Evolutionary conservation across 1,140 invertebrate genomes (phyloP).

Genomic region (Zaprionus lachaisei): DNA sequence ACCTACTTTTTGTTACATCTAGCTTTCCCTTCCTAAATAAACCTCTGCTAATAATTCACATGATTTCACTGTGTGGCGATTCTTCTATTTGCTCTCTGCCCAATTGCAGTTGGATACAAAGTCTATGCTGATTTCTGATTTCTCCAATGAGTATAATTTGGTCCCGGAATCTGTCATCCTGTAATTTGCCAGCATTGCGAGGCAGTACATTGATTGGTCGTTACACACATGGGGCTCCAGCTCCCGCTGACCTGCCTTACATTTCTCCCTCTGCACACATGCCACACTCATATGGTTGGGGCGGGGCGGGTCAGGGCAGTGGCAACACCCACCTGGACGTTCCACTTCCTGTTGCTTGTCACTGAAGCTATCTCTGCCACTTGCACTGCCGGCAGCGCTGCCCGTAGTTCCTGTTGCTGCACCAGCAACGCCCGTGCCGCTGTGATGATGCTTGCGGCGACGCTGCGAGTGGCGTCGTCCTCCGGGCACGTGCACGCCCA

Average conservation of each 20-base stretch:
- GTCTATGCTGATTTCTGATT: constrained; percentile 13
- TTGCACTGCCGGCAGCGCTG: constrained; percentile 39
- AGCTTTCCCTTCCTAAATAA: not conserved
- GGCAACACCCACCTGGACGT: constrained; percentile 72
- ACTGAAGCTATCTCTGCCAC: constrained; percentile 63
- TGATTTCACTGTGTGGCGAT: not conserved
- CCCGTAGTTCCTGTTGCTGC: constrained; percentile 40
- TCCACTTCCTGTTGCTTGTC: constrained; percentile 76
- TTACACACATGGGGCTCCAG: constrained; percentile 11
- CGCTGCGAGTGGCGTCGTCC: constrained; percentile 90
- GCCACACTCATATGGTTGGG: constrained; percentile 4
- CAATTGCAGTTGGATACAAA: not conserved
- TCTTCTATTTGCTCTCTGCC: not conserved
- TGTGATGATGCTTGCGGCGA: constrained; percentile 91
- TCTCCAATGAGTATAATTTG: constrained; percentile 28
- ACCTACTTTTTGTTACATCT: not conserved
- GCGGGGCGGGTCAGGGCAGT: not conserved
- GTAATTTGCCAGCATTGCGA: constrained; percentile 47
- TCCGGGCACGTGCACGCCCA: constrained; percentile 93
- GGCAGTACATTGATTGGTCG: constrained; percentile 51
- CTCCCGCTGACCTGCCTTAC: constrained; percentile 5
- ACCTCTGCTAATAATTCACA: not conserved
- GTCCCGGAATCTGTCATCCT: constrained; percentile 18
- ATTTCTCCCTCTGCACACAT: constrained; percentile 13
- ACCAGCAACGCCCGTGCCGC: constrained; percentile 62